Evolutionary conservation across 1,140 invertebrate genomes (phyloP).

Genomic region (Ostrea denselamellosa): DNA sequence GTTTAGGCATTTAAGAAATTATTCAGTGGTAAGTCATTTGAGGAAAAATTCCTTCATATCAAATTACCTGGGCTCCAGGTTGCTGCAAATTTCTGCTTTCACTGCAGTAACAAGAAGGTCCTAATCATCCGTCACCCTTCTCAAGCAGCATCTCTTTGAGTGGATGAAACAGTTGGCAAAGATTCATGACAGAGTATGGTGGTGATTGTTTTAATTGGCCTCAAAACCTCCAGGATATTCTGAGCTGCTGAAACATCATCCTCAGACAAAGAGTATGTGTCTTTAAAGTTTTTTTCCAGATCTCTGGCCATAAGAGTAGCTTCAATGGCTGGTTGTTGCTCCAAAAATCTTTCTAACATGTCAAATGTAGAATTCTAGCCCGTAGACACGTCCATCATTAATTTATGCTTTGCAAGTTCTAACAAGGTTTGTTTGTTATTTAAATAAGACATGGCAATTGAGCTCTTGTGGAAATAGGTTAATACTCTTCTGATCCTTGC

Average conservation of each 20-base stretch:
- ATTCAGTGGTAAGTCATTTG: slow-evolving; percentile 1
- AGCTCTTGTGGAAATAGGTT: slow-evolving; percentile 53
- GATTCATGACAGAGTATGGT: no score
- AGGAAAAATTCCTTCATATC: no score
- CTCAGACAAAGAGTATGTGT: slow-evolving; percentile 33
- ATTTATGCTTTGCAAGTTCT: slow-evolving; percentile 55
- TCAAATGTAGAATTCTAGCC: slow-evolving; percentile 67
- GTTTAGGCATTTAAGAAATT: no score
- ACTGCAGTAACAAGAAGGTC: slow-evolving; percentile 3
- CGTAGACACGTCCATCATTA: slow-evolving; percentile 63
- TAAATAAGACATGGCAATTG: slow-evolving; percentile 50
- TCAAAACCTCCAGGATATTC: no score
- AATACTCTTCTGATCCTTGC: slow-evolving; percentile 43
- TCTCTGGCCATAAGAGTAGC: slow-evolving; percentile 24
- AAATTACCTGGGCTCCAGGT: not conserved
- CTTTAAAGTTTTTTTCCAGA: slow-evolving; percentile 39
- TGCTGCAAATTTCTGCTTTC: not conserved
- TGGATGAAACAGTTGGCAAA: no score
- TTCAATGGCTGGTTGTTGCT: slow-evolving; percentile 54
- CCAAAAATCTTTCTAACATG: slow-evolving; percentile 61
- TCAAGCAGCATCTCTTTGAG: no score
- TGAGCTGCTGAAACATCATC: no score
- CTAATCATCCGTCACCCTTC: no score
- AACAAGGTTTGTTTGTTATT: slow-evolving; percentile 44
- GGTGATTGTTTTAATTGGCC: no score